Evolutionary conservation across 2,113 vertebrate species (phyloP).

Genomic region (Montifringilla adamsi): DNA sequence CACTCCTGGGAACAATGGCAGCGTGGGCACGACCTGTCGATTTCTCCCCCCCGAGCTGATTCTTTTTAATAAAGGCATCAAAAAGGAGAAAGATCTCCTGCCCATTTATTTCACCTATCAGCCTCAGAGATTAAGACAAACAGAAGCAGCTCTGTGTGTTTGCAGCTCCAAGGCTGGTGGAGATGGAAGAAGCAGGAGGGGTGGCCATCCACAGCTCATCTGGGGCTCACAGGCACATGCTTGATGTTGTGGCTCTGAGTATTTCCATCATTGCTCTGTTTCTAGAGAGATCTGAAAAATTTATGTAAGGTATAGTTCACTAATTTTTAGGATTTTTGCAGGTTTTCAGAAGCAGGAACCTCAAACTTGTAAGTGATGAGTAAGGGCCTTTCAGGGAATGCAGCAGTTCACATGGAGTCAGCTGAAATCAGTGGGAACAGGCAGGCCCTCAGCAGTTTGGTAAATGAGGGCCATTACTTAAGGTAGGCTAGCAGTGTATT

Average conservation of each 20-base stretch:
- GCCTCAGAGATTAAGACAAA: background rate
- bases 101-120: background rate
- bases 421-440: background rate
- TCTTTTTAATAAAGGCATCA: too few relatives aligned
- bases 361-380: background rate
- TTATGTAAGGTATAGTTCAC: background rate
- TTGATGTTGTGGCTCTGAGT: background rate
- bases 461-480: slow-evolving; percentile 46
- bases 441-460: slow-evolving; percentile 8
- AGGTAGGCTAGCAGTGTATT: background rate
- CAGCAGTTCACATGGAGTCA: background rate
- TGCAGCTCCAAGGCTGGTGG: background rate
- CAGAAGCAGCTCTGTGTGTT: background rate
- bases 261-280: background rate
- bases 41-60: too few relatives aligned
- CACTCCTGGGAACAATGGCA: too few relatives aligned
- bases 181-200: background rate
- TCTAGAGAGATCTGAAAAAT: background rate
- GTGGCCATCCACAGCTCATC: background rate
- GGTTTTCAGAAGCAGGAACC: background rate
- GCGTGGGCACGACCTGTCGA: too few relatives aligned
- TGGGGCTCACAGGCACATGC: background rate
- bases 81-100: too few relatives aligned
- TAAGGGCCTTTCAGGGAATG: background rate
- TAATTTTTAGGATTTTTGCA: background rate